Evolutionary conservation across 2,113 vertebrate genomes (phyloP).

Genomic region (Cettia cetti): DNA sequence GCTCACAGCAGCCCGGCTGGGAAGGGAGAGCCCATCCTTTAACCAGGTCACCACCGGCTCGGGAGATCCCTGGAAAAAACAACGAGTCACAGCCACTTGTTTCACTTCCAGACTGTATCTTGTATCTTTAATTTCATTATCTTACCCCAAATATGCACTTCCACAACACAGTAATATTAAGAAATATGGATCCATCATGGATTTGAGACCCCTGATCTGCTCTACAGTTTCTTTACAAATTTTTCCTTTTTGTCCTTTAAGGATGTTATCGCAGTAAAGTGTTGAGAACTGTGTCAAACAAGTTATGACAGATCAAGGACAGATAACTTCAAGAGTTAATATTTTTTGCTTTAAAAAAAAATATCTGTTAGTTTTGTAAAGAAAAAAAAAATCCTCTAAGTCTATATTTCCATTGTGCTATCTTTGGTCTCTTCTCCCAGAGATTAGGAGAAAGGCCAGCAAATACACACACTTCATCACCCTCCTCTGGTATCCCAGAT

Average conservation of each 20-base stretch:
- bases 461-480: background rate
- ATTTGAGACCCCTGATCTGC: background rate
- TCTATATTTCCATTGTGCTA: background rate
- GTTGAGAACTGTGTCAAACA: background rate
- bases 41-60: slow-evolving; percentile 83
- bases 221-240: background rate
- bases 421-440: background rate
- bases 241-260: background rate
- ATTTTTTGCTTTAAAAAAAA: background rate
- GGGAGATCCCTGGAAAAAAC: slow-evolving; percentile 77
- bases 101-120: background rate
- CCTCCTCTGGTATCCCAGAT: background rate
- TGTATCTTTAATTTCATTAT: background rate
- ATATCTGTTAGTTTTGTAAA: background rate
- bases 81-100: background rate
- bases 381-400: background rate
- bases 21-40: slow-evolving; percentile 81
- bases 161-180: background rate
- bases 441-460: background rate
- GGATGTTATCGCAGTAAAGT: background rate
- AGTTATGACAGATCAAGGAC: background rate
- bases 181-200: background rate
- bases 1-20: slow-evolving; percentile 70
- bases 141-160: background rate
- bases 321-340: background rate